Base-by-base conservation (phyloP, 2,888 invertebrate genomes). In the Heteromyza rotundicornis region DNA sequence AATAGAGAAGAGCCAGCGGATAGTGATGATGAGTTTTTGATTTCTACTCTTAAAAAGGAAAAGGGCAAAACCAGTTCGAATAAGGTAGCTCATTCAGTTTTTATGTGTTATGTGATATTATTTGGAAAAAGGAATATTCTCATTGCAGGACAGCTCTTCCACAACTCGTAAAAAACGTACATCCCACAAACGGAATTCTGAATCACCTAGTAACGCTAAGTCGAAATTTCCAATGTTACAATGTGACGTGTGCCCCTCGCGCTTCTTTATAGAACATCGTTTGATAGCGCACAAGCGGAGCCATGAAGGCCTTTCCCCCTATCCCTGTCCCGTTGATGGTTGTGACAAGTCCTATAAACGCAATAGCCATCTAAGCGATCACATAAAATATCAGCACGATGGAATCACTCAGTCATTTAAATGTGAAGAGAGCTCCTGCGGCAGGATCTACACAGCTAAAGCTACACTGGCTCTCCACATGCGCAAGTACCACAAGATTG, bases 381-480 rank as follows among this genome's bases (percentile, higher is more conserved):
- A 79, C 58, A 60, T 71, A 1, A 70, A 71, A 50, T n/a, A n/a
- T n/a, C 64, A 74, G 19, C 80, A 80, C 17, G 64, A 70, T 2
- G 69, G 68, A 2, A 65, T 44, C 3, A 67, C 61, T 5, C 57
- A 51, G 1, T 64, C 67, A 60, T 77, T 62, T n/a, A 61, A 60
- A 12, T 77, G 77, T 22, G 68, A 70, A 1, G 68, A 72, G 27
- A 59, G 61, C 2, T 74, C 70, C 22, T 80, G 81, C 56, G 60
- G 60, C n/a, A 74, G 71, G 36, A 64, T 65, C 2, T 79, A 80
- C 55, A 73, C 74, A 24, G 71, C 72, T 52, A 78, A 77, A 58
- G 70, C 75, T 1, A 77, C 78, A 2, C 68, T 80, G 0, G 68
- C 63, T 1, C 66, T 74, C 58, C 80, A 80, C 51, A 60, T 70